Percentiles rank a stretch among this genome's conserved stretches.
These are phyloP conservation scores for Drosophila bipectinata DNA, from an alignment of 1,140 invertebrate species.

Conservation along the genomic window DNA sequence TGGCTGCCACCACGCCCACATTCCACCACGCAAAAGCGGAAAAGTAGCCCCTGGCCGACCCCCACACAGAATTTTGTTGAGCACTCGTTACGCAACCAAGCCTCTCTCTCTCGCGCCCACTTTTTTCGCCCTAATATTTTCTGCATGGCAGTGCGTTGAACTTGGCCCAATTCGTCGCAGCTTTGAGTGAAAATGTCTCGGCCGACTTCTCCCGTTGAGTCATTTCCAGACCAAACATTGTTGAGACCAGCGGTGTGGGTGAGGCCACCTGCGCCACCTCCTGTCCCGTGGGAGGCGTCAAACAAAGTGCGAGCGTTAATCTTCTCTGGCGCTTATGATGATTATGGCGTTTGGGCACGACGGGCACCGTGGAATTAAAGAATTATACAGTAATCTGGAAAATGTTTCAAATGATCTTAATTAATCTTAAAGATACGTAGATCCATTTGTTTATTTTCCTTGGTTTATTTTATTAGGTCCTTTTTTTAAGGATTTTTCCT, in stretches of 20 bases:
- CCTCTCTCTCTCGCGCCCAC: slow-evolving; percentile 15
- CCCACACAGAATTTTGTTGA: slow-evolving; percentile 14
- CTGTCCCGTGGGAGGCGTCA: slow-evolving; percentile 38
- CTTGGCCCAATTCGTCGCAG: slow-evolving; percentile 53
- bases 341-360: slow-evolving; percentile 34
- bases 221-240: not conserved
- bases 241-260: slow-evolving; percentile 15
- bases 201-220: not conserved
- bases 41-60: slow-evolving; percentile 15
- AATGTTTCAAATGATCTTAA: not conserved
- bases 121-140: slow-evolving; percentile 19
- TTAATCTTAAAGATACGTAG: not conserved
- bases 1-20: slow-evolving; percentile 65
- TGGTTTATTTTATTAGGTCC: not conserved
- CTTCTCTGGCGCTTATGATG: slow-evolving; percentile 36
- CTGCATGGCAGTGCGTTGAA: slow-evolving; percentile 59
- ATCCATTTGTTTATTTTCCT: not conserved
- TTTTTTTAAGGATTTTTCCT: not conserved
- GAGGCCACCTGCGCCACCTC: not conserved
- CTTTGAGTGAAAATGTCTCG: slow-evolving; percentile 54
- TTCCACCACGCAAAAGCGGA: slow-evolving; percentile 49
- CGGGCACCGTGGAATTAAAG: slow-evolving; percentile 37
- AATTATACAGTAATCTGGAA: slow-evolving; percentile 1
- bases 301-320: slow-evolving; percentile 66
- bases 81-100: slow-evolving; percentile 64